phyloP scores from a whole-genome alignment of 2,888 invertebrate genomes.

The Toxonevra muliebris region DNA sequence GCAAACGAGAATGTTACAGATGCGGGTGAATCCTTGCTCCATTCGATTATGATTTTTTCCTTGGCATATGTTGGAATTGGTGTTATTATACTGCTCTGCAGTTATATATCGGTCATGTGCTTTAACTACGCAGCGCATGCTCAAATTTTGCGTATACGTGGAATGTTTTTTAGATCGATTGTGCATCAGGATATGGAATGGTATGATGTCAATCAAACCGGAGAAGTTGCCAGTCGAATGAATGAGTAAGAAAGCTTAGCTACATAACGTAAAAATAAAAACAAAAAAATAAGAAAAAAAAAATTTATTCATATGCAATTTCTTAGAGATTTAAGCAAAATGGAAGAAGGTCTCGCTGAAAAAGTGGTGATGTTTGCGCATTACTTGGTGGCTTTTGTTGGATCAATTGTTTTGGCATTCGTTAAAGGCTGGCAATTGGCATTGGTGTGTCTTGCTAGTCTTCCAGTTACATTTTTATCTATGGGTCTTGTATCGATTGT shows the following conservation, averaged over 20 bases:
- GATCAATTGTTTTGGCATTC: constrained; percentile 77
- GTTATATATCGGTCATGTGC: constrained; percentile 72
- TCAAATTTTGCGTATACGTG: constrained; percentile 72
- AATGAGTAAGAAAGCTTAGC: constrained; percentile 71
- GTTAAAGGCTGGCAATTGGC: constrained; percentile 84
- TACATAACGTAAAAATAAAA: no score
- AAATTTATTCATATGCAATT: constrained; percentile 8
- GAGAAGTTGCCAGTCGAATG: constrained; percentile 78
- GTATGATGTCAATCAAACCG: constrained; percentile 77
- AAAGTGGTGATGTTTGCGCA: constrained; percentile 79
- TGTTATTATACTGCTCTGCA: constrained; percentile 69
- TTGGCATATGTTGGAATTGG: constrained; percentile 73
- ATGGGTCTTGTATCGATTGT: constrained; percentile 74
- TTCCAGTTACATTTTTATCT: constrained; percentile 74
- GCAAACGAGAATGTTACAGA: constrained; percentile 48
- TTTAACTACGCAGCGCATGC: constrained; percentile 78
- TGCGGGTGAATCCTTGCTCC: constrained; percentile 63
- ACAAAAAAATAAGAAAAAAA: constrained; percentile 1
- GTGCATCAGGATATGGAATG: constrained; percentile 79
- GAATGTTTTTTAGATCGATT: constrained; percentile 73
- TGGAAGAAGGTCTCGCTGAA: constrained; percentile 86
- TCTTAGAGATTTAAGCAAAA: constrained; percentile 74
- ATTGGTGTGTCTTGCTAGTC: constrained; percentile 76
- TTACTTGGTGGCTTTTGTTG: constrained; percentile 74
- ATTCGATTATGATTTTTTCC: constrained; percentile 69